phyloP scores from a whole-genome alignment of 2,797 vertebrate genomes.

The Schizopygopsis pylzovi region DNA sequence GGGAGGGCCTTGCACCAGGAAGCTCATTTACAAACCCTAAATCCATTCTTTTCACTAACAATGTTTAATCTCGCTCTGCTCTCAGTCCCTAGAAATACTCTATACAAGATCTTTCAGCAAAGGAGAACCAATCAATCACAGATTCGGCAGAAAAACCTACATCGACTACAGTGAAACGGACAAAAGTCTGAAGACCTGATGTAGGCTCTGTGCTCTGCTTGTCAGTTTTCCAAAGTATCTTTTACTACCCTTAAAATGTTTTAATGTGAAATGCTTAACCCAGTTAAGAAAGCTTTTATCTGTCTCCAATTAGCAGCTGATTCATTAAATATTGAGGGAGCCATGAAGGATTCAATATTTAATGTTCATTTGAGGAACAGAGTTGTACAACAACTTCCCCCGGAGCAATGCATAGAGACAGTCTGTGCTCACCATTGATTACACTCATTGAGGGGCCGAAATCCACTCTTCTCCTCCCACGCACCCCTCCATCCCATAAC shows the following conservation, averaged over 20 bases:
- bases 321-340: conserved; percentile 65
- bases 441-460: conserved; percentile 46
- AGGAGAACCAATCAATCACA: conserved; percentile 26
- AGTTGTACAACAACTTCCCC: conserved; percentile 62
- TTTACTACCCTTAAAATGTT: conserved; percentile 57
- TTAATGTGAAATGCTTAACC: conserved; percentile 65
- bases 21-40: conserved; percentile 33
- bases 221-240: conserved; percentile 29
- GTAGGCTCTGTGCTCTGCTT: neutral
- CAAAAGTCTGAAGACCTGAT: conserved; percentile 32
- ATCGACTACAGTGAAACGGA: neutral
- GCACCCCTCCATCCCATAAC: conserved; percentile 33
- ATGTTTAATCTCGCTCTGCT: conserved; percentile 30
- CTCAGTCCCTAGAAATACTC: conserved; percentile 10
- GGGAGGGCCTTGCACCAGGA: conserved; percentile 23
- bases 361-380: conserved; percentile 59
- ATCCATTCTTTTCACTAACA: conserved; percentile 36
- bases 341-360: conserved; percentile 62
- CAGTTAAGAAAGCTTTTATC: conserved; percentile 65
- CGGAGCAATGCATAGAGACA: conserved; percentile 48
- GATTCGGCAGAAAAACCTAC: neutral
- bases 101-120: conserved; percentile 38
- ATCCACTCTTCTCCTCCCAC: conserved; percentile 31
- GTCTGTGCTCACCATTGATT: conserved; percentile 51
- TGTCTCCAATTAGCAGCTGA: conserved; percentile 63